A percentile compares a stretch with the other conserved stretches of the same genome.
Conservation (phyloP, 2,113 vertebrate genomes). For the Oxyura jamaicensis region DNA sequence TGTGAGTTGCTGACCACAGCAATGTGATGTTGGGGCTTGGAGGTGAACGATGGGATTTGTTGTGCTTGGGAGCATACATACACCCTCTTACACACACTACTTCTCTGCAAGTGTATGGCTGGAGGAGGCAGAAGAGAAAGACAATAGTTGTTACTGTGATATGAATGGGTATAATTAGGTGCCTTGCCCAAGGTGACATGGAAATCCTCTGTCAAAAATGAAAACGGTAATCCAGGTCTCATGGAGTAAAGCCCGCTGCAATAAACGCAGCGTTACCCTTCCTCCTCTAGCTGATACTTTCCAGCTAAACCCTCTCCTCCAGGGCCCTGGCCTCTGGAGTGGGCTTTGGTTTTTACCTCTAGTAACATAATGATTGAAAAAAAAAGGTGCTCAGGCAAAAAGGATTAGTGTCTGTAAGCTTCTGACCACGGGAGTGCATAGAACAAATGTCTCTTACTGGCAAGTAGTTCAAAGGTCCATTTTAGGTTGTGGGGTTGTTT, state of each 20-base stretch:
- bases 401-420: not conserved
- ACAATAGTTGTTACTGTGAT: not conserved
- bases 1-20: not conserved
- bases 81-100: fast-evolving
- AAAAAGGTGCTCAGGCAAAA: not conserved
- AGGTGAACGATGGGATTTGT: not conserved
- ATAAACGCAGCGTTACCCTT: not conserved
- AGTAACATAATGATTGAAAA: not conserved
- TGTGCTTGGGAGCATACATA: fast-evolving
- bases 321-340: not conserved
- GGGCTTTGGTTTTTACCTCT: not conserved
- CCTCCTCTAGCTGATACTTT: not conserved
- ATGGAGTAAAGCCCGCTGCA: not conserved
- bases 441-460: not conserved
- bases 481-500: fast-evolving
- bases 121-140: not conserved
- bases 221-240: constrained; percentile 23
- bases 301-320: constrained; percentile 27
- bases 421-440: not conserved
- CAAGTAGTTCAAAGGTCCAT: not conserved
- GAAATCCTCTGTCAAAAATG: constrained; percentile 45
- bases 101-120: not conserved
- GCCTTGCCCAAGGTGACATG: constrained; percentile 23
- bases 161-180: constrained; percentile 45
- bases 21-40: fast-evolving